These are phyloP conservation scores for Parelbella ahira DNA, from an alignment of 2,888 invertebrate genomes.

Conservation along the genomic window DNA sequence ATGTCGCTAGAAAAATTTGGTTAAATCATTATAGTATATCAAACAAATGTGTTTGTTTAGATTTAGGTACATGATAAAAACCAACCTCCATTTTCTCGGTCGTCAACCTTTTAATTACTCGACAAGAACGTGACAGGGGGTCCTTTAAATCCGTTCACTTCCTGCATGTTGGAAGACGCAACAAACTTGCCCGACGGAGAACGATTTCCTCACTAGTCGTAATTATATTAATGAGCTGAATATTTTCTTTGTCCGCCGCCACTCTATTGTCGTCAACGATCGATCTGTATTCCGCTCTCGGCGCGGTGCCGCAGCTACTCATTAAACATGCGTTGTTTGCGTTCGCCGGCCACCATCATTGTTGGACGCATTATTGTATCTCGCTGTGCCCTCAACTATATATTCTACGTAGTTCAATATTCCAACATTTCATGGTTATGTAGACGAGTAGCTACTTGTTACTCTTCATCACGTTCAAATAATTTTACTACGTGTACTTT, in stretches of 20 bases:
- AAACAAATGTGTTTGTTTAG: no score
- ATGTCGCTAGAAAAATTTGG: no score
- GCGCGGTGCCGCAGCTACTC: constrained; percentile 43
- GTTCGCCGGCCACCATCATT: constrained; percentile 51
- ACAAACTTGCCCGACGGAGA: constrained; percentile 14
- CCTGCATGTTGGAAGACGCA: no score
- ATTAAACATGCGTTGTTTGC: constrained; percentile 65
- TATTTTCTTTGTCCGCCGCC: constrained; percentile 58
- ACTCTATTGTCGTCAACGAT: constrained; percentile 55
- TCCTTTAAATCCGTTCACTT: constrained; percentile 4
- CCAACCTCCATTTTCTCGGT: constrained; percentile 1
- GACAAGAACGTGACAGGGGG: constrained; percentile 1
- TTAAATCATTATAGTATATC: no score
- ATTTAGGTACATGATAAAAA: no score
- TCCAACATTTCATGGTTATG: constrained; percentile 11
- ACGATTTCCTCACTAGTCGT: constrained; percentile 41
- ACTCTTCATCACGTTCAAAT: no score
- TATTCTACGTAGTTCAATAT: constrained; percentile 36
- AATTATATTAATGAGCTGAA: constrained; percentile 42
- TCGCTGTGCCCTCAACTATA: constrained; percentile 48
- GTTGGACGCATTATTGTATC: constrained; percentile 52
- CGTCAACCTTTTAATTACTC: constrained; percentile 6
- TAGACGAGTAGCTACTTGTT: no score
- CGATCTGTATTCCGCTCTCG: constrained; percentile 67
- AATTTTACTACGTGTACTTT: no score